These are phyloP conservation scores for Astreopora myriophthalma DNA, from an alignment of 64 coral and sea anemone species.

Conservation along the genomic window DNA sequence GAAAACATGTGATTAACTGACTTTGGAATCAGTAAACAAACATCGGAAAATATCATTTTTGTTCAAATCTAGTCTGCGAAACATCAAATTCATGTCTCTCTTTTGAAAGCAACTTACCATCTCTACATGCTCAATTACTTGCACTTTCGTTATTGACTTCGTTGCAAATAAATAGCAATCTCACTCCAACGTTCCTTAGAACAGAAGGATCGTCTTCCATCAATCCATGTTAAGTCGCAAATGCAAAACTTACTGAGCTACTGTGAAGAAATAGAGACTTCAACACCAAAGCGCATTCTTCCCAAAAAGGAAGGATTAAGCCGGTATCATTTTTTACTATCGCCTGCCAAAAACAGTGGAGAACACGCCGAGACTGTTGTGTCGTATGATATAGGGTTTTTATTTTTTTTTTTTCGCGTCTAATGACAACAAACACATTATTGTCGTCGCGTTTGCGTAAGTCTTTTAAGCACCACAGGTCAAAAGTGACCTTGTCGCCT, in stretches of 20 bases:
- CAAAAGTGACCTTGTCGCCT: slow-evolving; percentile 19
- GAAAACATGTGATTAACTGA: background rate
- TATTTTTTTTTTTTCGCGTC: background rate
- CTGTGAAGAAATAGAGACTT: background rate
- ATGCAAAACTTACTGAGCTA: background rate
- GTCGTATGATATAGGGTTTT: no score
- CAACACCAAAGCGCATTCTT: background rate
- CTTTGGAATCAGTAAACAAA: background rate
- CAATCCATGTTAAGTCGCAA: background rate
- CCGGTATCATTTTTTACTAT: background rate
- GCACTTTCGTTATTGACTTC: no score
- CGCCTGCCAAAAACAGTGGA: background rate
- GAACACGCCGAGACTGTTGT: background rate
- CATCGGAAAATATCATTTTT: no score
- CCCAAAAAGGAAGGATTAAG: slow-evolving; percentile 40
- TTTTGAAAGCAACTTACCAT: no score
- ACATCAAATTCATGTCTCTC: no score
- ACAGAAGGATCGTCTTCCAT: background rate
- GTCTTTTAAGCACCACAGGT: slow-evolving; percentile 14
- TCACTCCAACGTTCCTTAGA: no score
- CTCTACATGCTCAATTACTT: no score
- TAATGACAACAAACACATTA: slow-evolving; percentile 37
- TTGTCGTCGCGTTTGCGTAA: slow-evolving; percentile 15
- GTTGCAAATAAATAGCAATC: no score
- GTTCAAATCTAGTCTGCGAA: no score